Base-by-base conservation (phyloP, 2,113 vertebrate species). In the Hepsetus odoe region DNA sequence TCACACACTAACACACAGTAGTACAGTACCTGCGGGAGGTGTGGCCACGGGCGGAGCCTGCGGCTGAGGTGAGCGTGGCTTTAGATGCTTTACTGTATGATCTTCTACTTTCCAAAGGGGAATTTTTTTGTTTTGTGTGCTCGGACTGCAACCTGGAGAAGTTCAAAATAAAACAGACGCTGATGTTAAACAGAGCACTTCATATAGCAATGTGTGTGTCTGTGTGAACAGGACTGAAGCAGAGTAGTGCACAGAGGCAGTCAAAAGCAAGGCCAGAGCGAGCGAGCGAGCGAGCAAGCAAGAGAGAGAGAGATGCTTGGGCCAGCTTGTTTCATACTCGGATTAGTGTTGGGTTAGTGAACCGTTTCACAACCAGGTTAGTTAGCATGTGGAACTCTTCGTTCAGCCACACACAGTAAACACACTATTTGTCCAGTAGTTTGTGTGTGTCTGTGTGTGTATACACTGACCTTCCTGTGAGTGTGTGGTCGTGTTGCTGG, bases 91-190 rank as follows among this genome's bases (percentile, higher is more conserved):
- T 98, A 95, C 95, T 95, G 95, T 95, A 94, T 93, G 95, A 94
- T 96, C 96, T 96, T 97, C 94, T 98, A 95, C 91, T 97, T 94
- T 99, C 96, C 95, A 96, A 95, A 94, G 95, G 96, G 95, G 95
- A 98, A 97, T 94, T 95, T 95, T 98, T 98, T 93, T 95, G 94
- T 95, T 98, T 98, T 93, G 94, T 94, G 95, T 98, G 96, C 94
- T 97, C 98, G 96, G 96, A 96, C 89, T 97, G 96, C 95, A 96
- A 98, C 96, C 97, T 98, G 95, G 93, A 93, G 30, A 95, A 94
- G 88, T 91, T 91, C 88, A 77, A 90, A 84, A 91, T 91, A 86
- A 85, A 90, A 92, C 82, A 88, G 86, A n/a, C n/a, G n/a, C n/a
- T n/a, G n/a, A n/a, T n/a, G n/a, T n/a, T n/a, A 13, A 8, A 12